Percentiles rank a stretch among this genome's conserved stretches.
Conservation (phyloP, 2,888 invertebrate genomes). For the Miltochrista miniata region DNA sequence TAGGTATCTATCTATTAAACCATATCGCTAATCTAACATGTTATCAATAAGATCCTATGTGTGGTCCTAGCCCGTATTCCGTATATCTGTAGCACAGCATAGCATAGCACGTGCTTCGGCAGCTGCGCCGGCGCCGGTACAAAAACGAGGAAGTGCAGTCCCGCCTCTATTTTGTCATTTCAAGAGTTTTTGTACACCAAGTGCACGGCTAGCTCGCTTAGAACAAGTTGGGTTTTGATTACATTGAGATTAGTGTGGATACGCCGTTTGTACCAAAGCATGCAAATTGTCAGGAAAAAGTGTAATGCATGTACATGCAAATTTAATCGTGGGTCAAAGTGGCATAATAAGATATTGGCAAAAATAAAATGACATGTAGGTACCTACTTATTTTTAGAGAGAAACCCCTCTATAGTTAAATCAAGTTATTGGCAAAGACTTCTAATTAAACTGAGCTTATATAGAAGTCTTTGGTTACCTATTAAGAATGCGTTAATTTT, state of each 20-base stretch:
- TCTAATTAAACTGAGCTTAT: too few relatives aligned
- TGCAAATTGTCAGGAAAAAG: too few relatives aligned
- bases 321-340: too few relatives aligned
- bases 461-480: too few relatives aligned
- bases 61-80: slow-evolving; percentile 48
- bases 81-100: slow-evolving; percentile 45
- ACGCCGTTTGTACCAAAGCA: background rate
- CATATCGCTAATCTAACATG: background rate
- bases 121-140: slow-evolving; percentile 70
- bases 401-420: too few relatives aligned
- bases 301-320: too few relatives aligned
- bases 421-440: too few relatives aligned
- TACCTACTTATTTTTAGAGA: too few relatives aligned
- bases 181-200: slow-evolving; percentile 28
- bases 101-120: slow-evolving; percentile 63
- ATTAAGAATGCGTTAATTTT: too few relatives aligned
- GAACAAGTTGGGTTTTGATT: slow-evolving; percentile 29
- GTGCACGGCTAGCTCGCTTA: slow-evolving; percentile 25
- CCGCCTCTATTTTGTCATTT: slow-evolving; percentile 39
- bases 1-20: slow-evolving; percentile 8
- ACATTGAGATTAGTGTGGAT: slow-evolving; percentile 14
- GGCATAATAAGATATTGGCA: too few relatives aligned
- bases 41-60: slow-evolving; percentile 31
- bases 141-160: slow-evolving; percentile 69
- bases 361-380: too few relatives aligned